Evolutionary conservation across 2,113 vertebrate species (phyloP), one percentile per base, ranked within the genome.

Genomic region (Zosterops japonicus): DNA sequence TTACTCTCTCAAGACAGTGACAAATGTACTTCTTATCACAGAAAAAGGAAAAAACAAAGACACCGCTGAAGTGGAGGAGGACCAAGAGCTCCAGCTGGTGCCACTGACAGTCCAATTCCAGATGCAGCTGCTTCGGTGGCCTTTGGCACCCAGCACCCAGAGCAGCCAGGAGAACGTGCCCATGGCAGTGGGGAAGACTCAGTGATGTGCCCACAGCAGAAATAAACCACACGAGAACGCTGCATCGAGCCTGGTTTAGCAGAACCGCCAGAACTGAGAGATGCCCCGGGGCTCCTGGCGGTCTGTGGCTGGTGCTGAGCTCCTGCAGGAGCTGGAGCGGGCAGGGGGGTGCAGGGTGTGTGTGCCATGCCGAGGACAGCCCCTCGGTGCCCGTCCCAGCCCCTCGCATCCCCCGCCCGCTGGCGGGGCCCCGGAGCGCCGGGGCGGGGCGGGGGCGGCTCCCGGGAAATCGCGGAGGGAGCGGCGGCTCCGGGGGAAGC

Each of bases 71-170:
- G 77, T 18, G 3, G 79, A 90, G 11, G 49, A 49, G 2, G 23
- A 24, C 15, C 64, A n/a, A 28, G 53, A 47, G 19, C 53, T 61
- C 60, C 96, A 47, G 33, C 91, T 65, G 0, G 95, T 96, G 60
- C 97, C 98, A 0, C 87, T 98, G 80, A 98, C 97, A 0, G 97
- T 99, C 91, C 98, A 98, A 24, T 91, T 99, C 55, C 98, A 97
- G 29, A 57, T 99, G 79, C 97, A 98, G 87, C 93, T 99, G 59
- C 77, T 90, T 41, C 98, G 98, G 74, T 98, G 97, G 98, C 94
- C 81, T 59, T 61, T 47, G 14, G 49, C 77, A 39, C 67, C 92
- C 20, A 52, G 84, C 41, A 75, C 90, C 67, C 33, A 42, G 63
- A 64, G 69, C 33, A 61, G 69, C 33, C 53, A 25, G 33, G 70